Evolutionary conservation across 2,888 invertebrate genomes (phyloP).

Genomic region (Amphipoea lucens): DNA sequence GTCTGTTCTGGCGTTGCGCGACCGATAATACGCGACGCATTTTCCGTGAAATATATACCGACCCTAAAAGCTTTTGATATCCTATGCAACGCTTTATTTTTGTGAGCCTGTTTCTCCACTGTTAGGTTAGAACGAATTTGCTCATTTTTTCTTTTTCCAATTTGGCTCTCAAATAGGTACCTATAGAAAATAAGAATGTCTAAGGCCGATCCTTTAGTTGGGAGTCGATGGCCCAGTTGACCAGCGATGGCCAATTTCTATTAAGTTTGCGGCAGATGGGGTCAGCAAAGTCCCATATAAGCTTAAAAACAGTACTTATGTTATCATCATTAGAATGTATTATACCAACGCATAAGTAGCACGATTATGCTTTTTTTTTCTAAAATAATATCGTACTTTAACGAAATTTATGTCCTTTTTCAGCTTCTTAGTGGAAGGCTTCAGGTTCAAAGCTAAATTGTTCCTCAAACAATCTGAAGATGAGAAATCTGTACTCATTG

Average conservation of each 20-base stretch:
- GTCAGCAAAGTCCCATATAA: neutral
- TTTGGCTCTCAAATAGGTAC: neutral
- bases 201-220: neutral
- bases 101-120: neutral
- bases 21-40: too few species aligned
- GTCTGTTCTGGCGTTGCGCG: too few species aligned
- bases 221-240: neutral
- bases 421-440: slow-evolving; percentile 79
- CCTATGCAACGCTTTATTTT: neutral
- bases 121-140: neutral
- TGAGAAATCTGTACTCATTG: slow-evolving; percentile 76
- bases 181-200: neutral
- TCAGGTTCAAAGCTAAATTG: slow-evolving; percentile 75
- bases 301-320: neutral
- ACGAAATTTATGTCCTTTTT: slow-evolving; percentile 41
- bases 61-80: neutral
- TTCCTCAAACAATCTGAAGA: slow-evolving; percentile 81
- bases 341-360: neutral
- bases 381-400: neutral
- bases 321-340: neutral
- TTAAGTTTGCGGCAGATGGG: neutral
- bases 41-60: too few species aligned
- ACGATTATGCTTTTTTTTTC: too few species aligned
- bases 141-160: neutral
- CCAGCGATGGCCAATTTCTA: neutral